These are phyloP conservation scores for Chymomyza fuscimana DNA, from an alignment of 2,888 invertebrate species.

Conservation along the genomic window DNA sequence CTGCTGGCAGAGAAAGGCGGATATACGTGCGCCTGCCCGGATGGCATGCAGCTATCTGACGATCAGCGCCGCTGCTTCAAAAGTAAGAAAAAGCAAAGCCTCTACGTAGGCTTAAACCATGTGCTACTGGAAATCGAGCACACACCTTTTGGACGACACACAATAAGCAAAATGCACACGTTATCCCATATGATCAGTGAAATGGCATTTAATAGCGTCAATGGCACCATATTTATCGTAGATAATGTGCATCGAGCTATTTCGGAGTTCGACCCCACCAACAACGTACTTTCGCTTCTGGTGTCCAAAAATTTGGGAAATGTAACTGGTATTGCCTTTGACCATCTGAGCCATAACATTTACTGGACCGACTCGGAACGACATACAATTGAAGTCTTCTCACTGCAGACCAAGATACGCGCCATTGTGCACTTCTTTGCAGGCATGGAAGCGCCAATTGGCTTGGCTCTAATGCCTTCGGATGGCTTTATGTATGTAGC, in stretches of 20 bases:
- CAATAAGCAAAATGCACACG: constrained; percentile 80
- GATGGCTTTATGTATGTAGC: constrained; percentile 84
- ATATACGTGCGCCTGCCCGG: constrained; percentile 88
- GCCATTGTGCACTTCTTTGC: constrained; percentile 83
- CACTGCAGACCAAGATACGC: constrained; percentile 82
- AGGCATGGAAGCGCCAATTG: constrained; percentile 83
- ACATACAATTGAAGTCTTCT: constrained; percentile 84
- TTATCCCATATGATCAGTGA: constrained; percentile 83
- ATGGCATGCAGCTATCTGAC: constrained; percentile 83
- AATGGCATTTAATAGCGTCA: constrained; percentile 84
- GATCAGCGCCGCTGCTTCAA: constrained; percentile 83
- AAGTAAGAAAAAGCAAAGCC: constrained; percentile 77
- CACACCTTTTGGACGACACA: constrained; percentile 85
- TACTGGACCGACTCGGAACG: constrained; percentile 86
- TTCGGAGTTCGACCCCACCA: constrained; percentile 76
- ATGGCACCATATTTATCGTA: constrained; percentile 81
- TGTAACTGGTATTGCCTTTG: constrained; percentile 83
- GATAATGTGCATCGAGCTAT: constrained; percentile 81
- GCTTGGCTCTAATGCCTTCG: constrained; percentile 83
- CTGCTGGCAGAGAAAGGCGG: constrained; percentile 82
- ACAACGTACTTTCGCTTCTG: constrained; percentile 68
- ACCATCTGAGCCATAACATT: constrained; percentile 86
- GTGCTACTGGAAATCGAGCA: constrained; percentile 84
- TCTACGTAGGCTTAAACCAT: constrained; percentile 81
- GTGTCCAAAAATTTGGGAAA: constrained; percentile 80